Base-by-base conservation (phyloP, 2,113 vertebrate genomes). In the Jaculus jaculus region DNA sequence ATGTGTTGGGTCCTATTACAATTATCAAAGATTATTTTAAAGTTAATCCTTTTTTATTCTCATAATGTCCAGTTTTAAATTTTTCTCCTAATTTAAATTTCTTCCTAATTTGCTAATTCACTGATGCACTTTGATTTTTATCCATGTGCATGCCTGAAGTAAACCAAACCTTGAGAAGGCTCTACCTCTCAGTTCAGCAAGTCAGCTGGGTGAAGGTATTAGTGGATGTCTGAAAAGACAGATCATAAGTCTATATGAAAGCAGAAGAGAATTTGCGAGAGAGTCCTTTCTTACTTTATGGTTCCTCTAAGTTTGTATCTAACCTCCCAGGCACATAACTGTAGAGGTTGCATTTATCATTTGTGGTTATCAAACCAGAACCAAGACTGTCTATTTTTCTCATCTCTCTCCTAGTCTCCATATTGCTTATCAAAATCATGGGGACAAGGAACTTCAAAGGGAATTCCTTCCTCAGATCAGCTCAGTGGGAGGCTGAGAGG, bases 391-490 rank as follows among this genome's bases (percentile, higher is more conserved):
- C 10, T 7, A 32, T n/a, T 60, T 65, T 71, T 74, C 47, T 92
- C 85, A 93, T 79, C 83, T 87, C 39, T 90, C 71, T 86, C 72
- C 16, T 32, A 32, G 73, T 17, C 60, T 85, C 82, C 73, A 60
- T 79, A 77, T 39, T 91, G 73, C 93, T 95, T 89, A 82, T 95
- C 93, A 85, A 93, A 93, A 90, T 37, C 78, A 72, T 58, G 60
- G 34, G 30, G 92, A 96, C 90, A 83, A 95, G 87, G 54, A n/a
- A 96, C 94, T 96, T 97, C 97, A 97, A 97, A 97, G 93, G 37
- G 78, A 96, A 97, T 96, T 96, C 94, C 82, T 96, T 84, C 93
- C 93, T 96, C 90, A 96, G 95, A 96, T 95, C 94, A 96, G 87
- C 92, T 94, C 95, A 87, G 93, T 91, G 51, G 94, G 95, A 87